Percentiles rank a stretch among this genome's conserved stretches.
Evolutionary conservation across 2,888 invertebrate genomes (phyloP).

Genomic region (Gryllus longicercus): DNA sequence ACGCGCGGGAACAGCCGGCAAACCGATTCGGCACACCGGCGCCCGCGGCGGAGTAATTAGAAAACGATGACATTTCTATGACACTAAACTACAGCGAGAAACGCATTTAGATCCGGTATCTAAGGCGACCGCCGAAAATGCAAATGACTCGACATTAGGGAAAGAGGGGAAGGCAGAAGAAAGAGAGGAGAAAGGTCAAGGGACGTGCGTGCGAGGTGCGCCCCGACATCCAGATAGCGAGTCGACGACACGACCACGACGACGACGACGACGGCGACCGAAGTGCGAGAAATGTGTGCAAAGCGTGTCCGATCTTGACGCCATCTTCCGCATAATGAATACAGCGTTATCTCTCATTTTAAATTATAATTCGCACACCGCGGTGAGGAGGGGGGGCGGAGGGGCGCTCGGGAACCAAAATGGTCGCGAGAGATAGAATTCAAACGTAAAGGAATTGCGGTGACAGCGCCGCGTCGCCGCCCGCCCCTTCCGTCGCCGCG

Average conservation of each 20-base stretch:
- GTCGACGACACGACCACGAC: too few species aligned
- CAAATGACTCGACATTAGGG: constrained; percentile 2
- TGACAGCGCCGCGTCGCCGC: neutral
- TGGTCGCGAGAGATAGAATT: neutral
- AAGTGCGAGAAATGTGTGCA: neutral
- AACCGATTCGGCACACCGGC: neutral
- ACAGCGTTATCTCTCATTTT: constrained; percentile 7
- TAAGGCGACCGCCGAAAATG: neutral
- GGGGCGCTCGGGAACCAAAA: neutral
- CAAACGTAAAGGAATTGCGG: neutral
- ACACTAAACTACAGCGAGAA: neutral
- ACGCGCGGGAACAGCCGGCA: neutral
- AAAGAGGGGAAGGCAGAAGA: neutral
- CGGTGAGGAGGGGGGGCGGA: neutral
- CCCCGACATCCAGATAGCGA: too few species aligned
- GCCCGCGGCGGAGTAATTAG: neutral
- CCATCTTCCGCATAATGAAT: neutral
- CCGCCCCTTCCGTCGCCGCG: neutral
- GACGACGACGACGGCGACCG: too few species aligned
- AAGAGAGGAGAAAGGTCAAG: neutral
- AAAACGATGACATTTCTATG: constrained; percentile 2
- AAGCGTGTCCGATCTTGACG: neutral
- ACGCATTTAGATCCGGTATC: neutral
- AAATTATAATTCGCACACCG: neutral
- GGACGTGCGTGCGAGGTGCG: neutral